Conservation (phyloP, 1,140 invertebrate genomes). For the Schlechtendalia chinensis region DNA sequence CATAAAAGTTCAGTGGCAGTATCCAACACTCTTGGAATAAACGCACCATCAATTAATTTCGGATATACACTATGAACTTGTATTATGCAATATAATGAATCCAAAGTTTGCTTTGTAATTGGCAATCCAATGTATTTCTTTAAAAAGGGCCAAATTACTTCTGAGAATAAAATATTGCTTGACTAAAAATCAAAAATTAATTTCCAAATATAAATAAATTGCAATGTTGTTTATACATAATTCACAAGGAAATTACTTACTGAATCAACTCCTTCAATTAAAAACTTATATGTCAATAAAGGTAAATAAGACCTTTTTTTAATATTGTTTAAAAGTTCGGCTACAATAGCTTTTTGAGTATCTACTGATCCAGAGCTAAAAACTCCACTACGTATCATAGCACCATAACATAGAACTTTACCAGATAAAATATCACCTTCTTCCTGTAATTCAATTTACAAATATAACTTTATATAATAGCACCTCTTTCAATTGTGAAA, state of each 20-base stretch:
- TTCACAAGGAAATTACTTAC: background rate
- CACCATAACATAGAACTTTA: slow-evolving; percentile 46
- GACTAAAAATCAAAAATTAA: slow-evolving; percentile 36
- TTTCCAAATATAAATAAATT: background rate
- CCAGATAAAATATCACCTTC: slow-evolving; percentile 46
- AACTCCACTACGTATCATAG: slow-evolving; percentile 37
- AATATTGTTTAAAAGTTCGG: slow-evolving; percentile 43
- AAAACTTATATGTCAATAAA: slow-evolving; percentile 36
- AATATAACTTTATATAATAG: too few species aligned
- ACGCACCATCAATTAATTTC: slow-evolving; percentile 33
- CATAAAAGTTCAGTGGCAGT: slow-evolving; percentile 27
- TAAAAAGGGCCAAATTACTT: slow-evolving; percentile 40
- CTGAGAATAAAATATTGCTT: slow-evolving; percentile 34
- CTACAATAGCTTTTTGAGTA: slow-evolving; percentile 40
- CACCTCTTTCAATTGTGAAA: too few species aligned
- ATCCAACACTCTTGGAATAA: slow-evolving; percentile 38
- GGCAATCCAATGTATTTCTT: slow-evolving; percentile 36
- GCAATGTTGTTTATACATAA: background rate
- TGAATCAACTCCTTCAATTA: slow-evolving; percentile 41
- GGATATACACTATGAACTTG: slow-evolving; percentile 41
- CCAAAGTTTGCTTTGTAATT: slow-evolving; percentile 40
- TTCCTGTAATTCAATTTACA: slow-evolving; percentile 26
- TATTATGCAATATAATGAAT: slow-evolving; percentile 46
- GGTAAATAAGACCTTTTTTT: slow-evolving; percentile 49
- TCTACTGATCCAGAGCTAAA: slow-evolving; percentile 17